Conservation (phyloP, 2,797 vertebrate genomes). For the Apodemus agrarius region DNA sequence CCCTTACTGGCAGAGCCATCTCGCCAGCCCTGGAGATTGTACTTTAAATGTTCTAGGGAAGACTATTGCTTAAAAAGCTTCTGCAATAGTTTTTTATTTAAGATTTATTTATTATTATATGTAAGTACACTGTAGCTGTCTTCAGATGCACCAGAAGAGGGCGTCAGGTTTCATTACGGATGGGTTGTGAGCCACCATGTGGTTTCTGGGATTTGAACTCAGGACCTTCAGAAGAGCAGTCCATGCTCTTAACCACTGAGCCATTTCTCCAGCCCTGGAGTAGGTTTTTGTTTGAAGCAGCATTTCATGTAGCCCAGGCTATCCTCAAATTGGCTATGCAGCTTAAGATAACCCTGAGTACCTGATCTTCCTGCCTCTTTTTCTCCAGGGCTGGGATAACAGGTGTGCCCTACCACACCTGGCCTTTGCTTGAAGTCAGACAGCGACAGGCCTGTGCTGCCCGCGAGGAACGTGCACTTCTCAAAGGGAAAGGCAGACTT, state of each 20-base stretch:
- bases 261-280: no score
- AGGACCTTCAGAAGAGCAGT: no score
- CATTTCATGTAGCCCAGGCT: background rate
- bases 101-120: no score
- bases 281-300: background rate
- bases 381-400: background rate
- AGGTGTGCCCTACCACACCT: background rate
- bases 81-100: no score
- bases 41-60: background rate
- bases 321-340: background rate
- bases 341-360: background rate
- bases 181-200: no score
- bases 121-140: no score
- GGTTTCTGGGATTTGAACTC: no score
- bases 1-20: background rate
- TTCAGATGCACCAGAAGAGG: no score
- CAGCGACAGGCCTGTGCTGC: background rate
- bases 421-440: background rate
- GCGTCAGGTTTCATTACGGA: no score
- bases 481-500: background rate
- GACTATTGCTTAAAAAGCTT: background rate
- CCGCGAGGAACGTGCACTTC: background rate
- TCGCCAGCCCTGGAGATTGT: background rate
- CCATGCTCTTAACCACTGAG: no score
- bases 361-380: background rate